A percentile compares a stretch with the other conserved stretches of the same genome.
These are phyloP conservation scores for Pipa parva DNA, from an alignment of 2,113 vertebrate genomes.

Conservation along the genomic window DNA sequence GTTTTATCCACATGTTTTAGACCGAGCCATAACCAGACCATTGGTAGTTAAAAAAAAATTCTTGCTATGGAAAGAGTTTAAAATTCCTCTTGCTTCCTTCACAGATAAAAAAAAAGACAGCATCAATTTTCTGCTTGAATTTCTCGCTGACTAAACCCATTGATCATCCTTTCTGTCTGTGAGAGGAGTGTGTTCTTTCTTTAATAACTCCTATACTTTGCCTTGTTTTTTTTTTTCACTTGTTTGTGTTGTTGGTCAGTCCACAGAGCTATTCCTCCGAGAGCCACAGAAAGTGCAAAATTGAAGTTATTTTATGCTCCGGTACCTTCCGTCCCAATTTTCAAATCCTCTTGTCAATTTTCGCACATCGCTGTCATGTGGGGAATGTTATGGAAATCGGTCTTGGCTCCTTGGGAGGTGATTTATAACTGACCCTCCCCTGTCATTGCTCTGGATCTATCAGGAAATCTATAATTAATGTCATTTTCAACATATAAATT, in stretches of 20 bases:
- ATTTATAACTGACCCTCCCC: constrained; percentile 62
- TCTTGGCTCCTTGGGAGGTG: constrained; percentile 68
- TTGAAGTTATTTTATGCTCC: constrained; percentile 99
- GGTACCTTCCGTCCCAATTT: constrained; percentile 95
- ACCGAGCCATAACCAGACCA: background rate
- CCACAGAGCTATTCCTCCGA: constrained; percentile 83
- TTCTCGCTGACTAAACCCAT: constrained; percentile 99
- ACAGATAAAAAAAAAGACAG: constrained; percentile 98
- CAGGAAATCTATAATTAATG: constrained; percentile 69
- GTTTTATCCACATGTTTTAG: too few species aligned
- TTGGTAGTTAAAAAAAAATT: constrained; percentile 26
- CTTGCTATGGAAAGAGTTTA: constrained; percentile 48
- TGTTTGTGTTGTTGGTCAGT: constrained; percentile 96
- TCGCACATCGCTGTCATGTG: constrained; percentile 94
- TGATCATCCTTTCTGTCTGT: constrained; percentile 96
- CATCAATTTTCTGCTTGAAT: constrained; percentile 99
- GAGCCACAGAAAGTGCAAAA: constrained; percentile 73
- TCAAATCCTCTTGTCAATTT: constrained; percentile 98
- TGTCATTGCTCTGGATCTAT: constrained; percentile 54
- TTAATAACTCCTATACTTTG: constrained; percentile 99
- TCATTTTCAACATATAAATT: constrained; percentile 54
- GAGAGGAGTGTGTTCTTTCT: constrained; percentile 97
- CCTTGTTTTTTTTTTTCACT: constrained; percentile 69
- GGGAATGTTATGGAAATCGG: constrained; percentile 77
- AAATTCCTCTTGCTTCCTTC: constrained; percentile 67